Percentiles rank a stretch among this genome's conserved stretches.
Conservation (phyloP, 1,140 invertebrate species). For the Drosophila gunungcola region DNA sequence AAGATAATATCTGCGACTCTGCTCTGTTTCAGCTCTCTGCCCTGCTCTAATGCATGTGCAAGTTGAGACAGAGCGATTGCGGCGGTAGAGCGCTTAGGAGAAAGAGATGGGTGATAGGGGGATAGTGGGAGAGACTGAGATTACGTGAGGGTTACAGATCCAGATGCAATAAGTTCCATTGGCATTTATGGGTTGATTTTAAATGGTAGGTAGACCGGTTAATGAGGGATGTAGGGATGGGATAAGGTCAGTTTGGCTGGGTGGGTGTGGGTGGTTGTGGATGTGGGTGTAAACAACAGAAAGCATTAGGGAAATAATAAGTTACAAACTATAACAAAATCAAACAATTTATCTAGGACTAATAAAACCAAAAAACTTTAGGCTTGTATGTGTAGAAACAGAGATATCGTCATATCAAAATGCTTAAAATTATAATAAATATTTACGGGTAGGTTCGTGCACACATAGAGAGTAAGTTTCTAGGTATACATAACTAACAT, state of each 20-base stretch:
- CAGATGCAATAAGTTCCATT: conserved; percentile 11
- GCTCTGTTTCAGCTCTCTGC: conserved; percentile 3
- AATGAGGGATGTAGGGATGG: not conserved
- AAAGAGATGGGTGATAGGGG: conserved; percentile 33
- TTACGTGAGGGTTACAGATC: not conserved
- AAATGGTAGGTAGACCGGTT: not conserved
- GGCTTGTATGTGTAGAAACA: conserved; percentile 20
- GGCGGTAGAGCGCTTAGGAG: conserved; percentile 8
- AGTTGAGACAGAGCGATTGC: conserved; percentile 26
- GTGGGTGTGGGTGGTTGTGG: not conserved
- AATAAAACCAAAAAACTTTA: conserved; percentile 31
- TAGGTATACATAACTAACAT: conserved; percentile 46
- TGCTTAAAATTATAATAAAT: conserved; percentile 52
- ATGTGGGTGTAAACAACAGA: conserved; percentile 8
- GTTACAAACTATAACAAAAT: conserved; percentile 68
- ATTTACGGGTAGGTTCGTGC: conserved; percentile 48
- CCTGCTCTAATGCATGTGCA: conserved; percentile 12
- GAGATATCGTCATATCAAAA: conserved; percentile 30
- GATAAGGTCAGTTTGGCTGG: not conserved
- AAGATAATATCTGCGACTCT: conserved; percentile 29
- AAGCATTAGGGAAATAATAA: not conserved
- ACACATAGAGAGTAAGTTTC: conserved; percentile 48
- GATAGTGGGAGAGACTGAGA: not conserved
- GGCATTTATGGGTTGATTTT: conserved; percentile 19
- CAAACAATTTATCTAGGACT: conserved; percentile 49